phyloP scores from a whole-genome alignment of 2,888 invertebrate genomes.

The Anticlea derivata region DNA sequence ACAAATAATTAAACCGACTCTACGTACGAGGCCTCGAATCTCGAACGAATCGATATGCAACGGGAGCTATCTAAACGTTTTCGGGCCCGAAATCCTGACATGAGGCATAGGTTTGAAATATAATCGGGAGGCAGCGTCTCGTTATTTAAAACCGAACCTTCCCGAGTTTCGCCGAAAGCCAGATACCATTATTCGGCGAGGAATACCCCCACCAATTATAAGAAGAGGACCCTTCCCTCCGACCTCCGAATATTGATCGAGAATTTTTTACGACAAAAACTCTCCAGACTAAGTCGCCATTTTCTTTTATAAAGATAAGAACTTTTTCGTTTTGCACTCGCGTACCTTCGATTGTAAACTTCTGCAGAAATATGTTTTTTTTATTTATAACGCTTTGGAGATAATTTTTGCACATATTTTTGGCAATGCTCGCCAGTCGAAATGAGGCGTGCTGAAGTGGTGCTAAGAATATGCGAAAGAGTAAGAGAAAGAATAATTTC shows the following conservation, averaged over 20 bases:
- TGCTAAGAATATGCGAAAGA: too few species aligned
- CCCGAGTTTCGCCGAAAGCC: slow-evolving; percentile 45
- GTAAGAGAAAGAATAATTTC: too few species aligned
- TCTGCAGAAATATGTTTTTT: slow-evolving; percentile 5
- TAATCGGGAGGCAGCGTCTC: slow-evolving; percentile 3
- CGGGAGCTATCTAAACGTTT: not conserved
- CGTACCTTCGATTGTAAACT: slow-evolving; percentile 10
- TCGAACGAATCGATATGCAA: too few species aligned
- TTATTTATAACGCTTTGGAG: slow-evolving; percentile 1
- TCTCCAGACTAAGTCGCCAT: slow-evolving; percentile 40
- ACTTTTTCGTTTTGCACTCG: slow-evolving; percentile 27
- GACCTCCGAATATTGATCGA: slow-evolving; percentile 74
- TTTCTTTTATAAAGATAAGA: slow-evolving; percentile 22
- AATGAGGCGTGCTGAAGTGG: too few species aligned
- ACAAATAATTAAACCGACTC: too few species aligned
- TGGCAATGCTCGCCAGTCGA: too few species aligned
- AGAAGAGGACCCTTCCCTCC: slow-evolving; percentile 50
- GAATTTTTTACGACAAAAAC: slow-evolving; percentile 67
- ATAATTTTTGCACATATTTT: not conserved
- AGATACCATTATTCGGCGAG: slow-evolving; percentile 62
- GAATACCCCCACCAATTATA: slow-evolving; percentile 73
- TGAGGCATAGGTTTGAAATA: slow-evolving; percentile 2
- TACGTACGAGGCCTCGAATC: too few species aligned
- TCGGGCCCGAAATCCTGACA: not conserved
- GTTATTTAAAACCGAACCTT: slow-evolving; percentile 16